A percentile compares a stretch with the other conserved stretches of the same genome.
Evolutionary conservation across 2,888 invertebrate species (phyloP).

Genomic region (Cyclophora albipunctata): DNA sequence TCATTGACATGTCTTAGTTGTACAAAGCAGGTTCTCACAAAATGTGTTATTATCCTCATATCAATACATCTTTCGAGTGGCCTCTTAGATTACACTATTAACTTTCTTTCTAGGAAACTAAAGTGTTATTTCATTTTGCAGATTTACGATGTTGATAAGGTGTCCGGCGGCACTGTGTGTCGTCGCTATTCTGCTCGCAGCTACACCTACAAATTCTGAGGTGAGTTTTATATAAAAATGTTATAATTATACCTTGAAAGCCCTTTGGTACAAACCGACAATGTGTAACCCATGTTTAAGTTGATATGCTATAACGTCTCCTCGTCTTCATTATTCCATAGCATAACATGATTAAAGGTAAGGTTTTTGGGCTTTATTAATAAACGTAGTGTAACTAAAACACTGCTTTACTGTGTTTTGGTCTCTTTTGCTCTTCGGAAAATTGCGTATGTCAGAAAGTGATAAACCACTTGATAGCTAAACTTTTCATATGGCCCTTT

Average conservation of each 20-base stretch:
- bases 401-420: too few species aligned
- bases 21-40: not conserved
- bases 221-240: slow-evolving; percentile 51
- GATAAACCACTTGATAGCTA: too few species aligned
- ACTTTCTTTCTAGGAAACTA: slow-evolving; percentile 17
- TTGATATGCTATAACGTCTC: too few species aligned
- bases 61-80: not conserved
- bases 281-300: too few species aligned
- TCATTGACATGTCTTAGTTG: too few species aligned
- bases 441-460: too few species aligned
- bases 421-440: too few species aligned
- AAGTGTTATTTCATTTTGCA: slow-evolving; percentile 65
- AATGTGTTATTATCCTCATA: not conserved
- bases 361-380: too few species aligned
- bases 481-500: too few species aligned
- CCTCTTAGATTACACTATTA: not conserved
- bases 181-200: slow-evolving; percentile 78
- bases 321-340: too few species aligned
- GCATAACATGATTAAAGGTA: too few species aligned
- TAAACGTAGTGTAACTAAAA: too few species aligned
- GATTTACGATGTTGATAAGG: slow-evolving; percentile 83
- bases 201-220: slow-evolving; percentile 76
- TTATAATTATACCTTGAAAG: not conserved
- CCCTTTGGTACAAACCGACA: not conserved
- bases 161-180: slow-evolving; percentile 81